These are phyloP conservation scores for Semnopithecus entellus DNA, from an alignment of 2,113 vertebrate genomes.

Conservation along the genomic window DNA sequence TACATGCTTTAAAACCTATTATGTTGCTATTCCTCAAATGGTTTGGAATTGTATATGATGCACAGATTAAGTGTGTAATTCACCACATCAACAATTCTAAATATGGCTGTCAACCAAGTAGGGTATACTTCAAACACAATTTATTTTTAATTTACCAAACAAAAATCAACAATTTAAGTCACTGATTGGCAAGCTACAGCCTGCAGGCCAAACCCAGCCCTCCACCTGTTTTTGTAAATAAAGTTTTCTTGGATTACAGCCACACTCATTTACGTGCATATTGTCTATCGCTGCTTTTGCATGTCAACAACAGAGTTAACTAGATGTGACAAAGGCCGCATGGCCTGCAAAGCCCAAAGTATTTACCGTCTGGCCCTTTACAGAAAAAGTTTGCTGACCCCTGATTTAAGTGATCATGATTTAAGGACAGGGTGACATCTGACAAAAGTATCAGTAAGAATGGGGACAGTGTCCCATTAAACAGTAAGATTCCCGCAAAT, in stretches of 20 bases:
- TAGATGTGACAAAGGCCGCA: not conserved
- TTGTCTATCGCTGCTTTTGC: not conserved
- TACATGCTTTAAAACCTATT: constrained; percentile 23
- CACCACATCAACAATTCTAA: constrained; percentile 75
- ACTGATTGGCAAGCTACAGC: not conserved
- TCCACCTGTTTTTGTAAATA: constrained; percentile 32
- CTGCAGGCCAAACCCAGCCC: not conserved
- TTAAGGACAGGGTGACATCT: constrained; percentile 80
- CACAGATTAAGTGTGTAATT: constrained; percentile 76
- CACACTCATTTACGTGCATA: not conserved
- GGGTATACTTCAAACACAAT: constrained; percentile 78
- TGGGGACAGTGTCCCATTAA: constrained; percentile 68
- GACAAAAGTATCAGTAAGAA: constrained; percentile 49
- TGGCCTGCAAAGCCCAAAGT: constrained; percentile 23
- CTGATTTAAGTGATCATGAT: constrained; percentile 8
- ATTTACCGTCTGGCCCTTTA: constrained; percentile 12
- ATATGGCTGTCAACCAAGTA: constrained; percentile 74
- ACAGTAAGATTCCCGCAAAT: constrained; percentile 69
- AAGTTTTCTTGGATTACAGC: constrained; percentile 29
- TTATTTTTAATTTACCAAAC: constrained; percentile 74
- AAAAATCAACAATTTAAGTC: constrained; percentile 50
- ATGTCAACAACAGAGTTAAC: constrained; percentile 12
- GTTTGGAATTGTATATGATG: constrained; percentile 82
- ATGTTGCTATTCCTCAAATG: constrained; percentile 62
- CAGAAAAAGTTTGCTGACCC: constrained; percentile 20